Base-by-base conservation (phyloP, 2,797 vertebrate species). In the Fratercula arctica region DNA sequence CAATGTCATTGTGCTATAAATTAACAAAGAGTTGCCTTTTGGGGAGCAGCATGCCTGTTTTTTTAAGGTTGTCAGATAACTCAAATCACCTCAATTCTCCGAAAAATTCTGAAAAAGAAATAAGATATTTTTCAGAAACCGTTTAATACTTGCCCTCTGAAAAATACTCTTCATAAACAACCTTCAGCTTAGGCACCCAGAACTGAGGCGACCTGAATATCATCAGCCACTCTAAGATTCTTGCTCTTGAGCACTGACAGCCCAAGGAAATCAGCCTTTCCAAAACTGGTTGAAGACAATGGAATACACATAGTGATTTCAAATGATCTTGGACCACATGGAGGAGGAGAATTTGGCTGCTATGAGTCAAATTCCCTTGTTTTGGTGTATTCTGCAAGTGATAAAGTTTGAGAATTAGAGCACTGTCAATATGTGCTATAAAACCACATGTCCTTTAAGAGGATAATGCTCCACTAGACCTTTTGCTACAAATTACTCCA, bases 401-500 rank as follows among this genome's bases (percentile, higher is more conserved):
- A 41, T 82, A 82, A 59, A 91, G 2, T 88, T 94, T 92, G 70
- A 95, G 82, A 97, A 94, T 94, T 95, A 94, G 63, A 95, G 90
- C 79, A 90, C 61, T 94, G 75, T 95, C 96, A 97, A 94, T 97
- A 96, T 70, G 33, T 72, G 82, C 87, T 93, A 43, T 96, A 89
- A 98, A 97, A 95, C 80, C 31, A 43, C 66, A 94, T 86, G 93
- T 74, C 97, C 97, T 97, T 97, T 96, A 95, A 93, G 90, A 94
- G 75, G 80, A 95, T 96, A 96, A 97, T 90, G 81, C 84, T 96
- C 90, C 87, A 96, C 97, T 97, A 98, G 97, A 97, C 95, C 88
- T 95, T 97, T 91, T 81, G 41, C 24, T 76, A 97, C 95, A 96
- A 97, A 97, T 97, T 98, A 97, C 91, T 97, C 92, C 95, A 83